These are phyloP conservation scores for Heteromormyrus szaboi DNA, from an alignment of 2,797 vertebrate genomes.

Conservation along the genomic window DNA sequence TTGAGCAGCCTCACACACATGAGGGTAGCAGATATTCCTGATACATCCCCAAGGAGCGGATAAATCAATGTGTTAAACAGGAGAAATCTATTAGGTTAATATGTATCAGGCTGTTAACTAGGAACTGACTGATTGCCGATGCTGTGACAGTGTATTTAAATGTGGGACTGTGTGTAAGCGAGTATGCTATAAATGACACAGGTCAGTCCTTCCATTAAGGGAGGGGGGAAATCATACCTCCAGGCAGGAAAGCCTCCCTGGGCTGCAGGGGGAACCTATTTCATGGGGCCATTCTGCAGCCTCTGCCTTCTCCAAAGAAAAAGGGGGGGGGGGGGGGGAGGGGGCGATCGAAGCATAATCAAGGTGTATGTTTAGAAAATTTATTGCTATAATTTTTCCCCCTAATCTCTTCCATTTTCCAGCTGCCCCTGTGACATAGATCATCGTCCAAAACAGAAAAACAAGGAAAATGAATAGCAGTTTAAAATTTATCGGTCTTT, in stretches of 20 bases:
- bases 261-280: slow-evolving; percentile 94
- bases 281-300: slow-evolving; percentile 99
- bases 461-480: slow-evolving; percentile 98
- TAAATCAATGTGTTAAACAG: slow-evolving; percentile 99
- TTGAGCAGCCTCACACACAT: slow-evolving; percentile 80
- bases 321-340: slow-evolving; percentile 46
- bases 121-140: slow-evolving; percentile 99
- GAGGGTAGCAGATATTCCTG: slow-evolving; percentile 98
- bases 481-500: slow-evolving; percentile 99
- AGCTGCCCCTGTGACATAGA: slow-evolving; percentile 87
- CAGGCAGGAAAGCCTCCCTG: slow-evolving; percentile 90
- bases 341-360: slow-evolving; percentile 99
- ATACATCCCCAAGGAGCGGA: slow-evolving; percentile 99
- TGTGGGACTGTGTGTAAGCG: slow-evolving; percentile 99
- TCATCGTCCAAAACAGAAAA: slow-evolving; percentile 91
- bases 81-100: slow-evolving; percentile 98
- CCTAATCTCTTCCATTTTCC: slow-evolving; percentile 99
- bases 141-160: slow-evolving; percentile 99
- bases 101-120: slow-evolving; percentile 99
- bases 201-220: slow-evolving; percentile 99
- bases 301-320: slow-evolving; percentile 64
- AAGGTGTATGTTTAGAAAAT: slow-evolving; percentile 99
- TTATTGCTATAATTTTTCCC: slow-evolving; percentile 99
- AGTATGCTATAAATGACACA: slow-evolving; percentile 99
- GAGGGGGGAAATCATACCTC: slow-evolving; percentile 89